Conservation (phyloP, 2,888 invertebrate species). For the Ernsta delagoae region DNA sequence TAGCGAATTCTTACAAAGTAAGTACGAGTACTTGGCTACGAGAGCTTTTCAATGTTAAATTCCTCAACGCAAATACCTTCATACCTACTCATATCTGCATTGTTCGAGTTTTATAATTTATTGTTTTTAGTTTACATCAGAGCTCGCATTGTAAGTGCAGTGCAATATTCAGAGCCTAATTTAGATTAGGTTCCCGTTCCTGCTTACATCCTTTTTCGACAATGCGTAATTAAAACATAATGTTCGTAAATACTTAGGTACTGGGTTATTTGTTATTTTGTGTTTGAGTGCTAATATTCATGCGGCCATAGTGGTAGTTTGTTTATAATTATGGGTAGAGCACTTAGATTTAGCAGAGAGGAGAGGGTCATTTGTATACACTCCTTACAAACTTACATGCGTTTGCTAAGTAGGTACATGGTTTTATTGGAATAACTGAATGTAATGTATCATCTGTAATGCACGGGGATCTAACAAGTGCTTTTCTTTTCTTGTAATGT, state of each 20-base stretch:
- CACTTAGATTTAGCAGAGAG: background rate
- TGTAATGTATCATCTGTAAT: too few species aligned
- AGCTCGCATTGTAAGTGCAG: conserved; percentile 14
- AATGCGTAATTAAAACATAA: too few species aligned
- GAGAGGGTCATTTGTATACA: too few species aligned
- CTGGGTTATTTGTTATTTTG: background rate
- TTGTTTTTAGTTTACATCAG: conserved; percentile 26
- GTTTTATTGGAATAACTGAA: too few species aligned
- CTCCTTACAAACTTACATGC: too few species aligned
- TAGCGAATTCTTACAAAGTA: conserved; percentile 29
- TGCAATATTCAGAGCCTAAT: conserved; percentile 3
- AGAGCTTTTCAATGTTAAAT: conserved; percentile 17
- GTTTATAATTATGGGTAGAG: background rate
- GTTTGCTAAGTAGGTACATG: too few species aligned
- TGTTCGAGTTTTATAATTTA: conserved; percentile 24
- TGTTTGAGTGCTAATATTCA: background rate
- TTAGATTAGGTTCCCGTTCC: background rate
- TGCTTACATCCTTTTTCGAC: background rate
- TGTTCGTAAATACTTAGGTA: too few species aligned
- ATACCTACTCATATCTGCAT: background rate
- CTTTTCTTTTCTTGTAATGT: too few species aligned
- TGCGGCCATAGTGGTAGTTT: background rate
- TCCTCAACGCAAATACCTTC: background rate
- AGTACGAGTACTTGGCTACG: too few species aligned
- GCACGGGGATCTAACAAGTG: too few species aligned